Evolutionary conservation across 2,797 vertebrate species (phyloP).

Genomic region (Semaprochilodus insignis): DNA sequence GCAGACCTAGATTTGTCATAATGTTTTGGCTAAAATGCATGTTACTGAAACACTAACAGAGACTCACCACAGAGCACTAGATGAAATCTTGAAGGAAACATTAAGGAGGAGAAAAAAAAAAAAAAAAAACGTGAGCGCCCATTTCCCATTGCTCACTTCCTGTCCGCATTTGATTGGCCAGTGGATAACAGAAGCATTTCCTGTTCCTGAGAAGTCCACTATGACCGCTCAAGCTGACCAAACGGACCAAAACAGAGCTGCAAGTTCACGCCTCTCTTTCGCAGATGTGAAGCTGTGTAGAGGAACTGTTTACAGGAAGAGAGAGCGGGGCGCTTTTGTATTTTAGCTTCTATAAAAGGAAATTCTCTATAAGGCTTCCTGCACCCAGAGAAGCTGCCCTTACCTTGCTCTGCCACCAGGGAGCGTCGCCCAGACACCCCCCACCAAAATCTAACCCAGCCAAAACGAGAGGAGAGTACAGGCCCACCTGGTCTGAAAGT

Average conservation of each 20-base stretch:
- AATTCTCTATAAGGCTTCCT: slow-evolving; percentile 81
- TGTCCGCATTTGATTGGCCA: slow-evolving; percentile 58
- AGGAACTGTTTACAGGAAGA: slow-evolving; percentile 85
- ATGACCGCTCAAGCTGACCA: slow-evolving; percentile 52
- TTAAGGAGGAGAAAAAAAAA: slow-evolving; percentile 40
- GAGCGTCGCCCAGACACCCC: background rate
- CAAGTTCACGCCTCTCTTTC: slow-evolving; percentile 35
- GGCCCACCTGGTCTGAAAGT: background rate
- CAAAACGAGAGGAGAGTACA: background rate
- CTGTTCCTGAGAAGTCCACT: slow-evolving; percentile 76
- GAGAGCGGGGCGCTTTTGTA: slow-evolving; percentile 80
- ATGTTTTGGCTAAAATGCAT: too few relatives aligned
- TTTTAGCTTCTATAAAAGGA: slow-evolving; percentile 85
- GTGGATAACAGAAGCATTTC: slow-evolving; percentile 74
- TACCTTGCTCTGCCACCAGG: background rate
- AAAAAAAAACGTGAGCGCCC: slow-evolving; percentile 57
- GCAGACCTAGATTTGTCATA: background rate
- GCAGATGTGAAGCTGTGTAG: slow-evolving; percentile 47
- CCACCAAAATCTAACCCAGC: background rate
- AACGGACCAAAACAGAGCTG: slow-evolving; percentile 48
- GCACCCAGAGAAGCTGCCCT: slow-evolving; percentile 70
- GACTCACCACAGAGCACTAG: background rate
- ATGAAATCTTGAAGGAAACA: background rate
- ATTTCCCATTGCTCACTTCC: slow-evolving; percentile 52
- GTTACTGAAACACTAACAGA: background rate